These are phyloP conservation scores for Mustela lutreola DNA, from an alignment of 2,113 vertebrate species.

Conservation along the genomic window DNA sequence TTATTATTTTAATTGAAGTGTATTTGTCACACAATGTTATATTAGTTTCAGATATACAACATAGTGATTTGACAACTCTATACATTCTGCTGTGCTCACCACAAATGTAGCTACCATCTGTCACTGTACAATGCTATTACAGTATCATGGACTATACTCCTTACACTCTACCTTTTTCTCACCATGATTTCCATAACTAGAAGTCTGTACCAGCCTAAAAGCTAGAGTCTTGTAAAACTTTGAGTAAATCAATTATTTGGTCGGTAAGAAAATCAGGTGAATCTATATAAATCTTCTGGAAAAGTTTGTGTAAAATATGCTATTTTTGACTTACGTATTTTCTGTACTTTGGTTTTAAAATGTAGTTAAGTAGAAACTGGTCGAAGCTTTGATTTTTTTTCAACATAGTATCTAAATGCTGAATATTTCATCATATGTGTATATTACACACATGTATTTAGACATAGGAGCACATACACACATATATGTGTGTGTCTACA, in stretches of 20 bases:
- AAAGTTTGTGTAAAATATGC: neutral
- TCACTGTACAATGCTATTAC: neutral
- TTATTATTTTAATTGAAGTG: neutral
- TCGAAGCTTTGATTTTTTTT: conserved; percentile 23
- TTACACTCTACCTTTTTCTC: neutral
- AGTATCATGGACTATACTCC: neutral
- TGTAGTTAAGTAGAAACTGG: neutral
- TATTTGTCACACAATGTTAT: neutral
- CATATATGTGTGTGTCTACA: neutral
- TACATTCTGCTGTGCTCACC: neutral
- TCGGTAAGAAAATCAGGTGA: conserved; percentile 6
- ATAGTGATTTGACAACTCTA: neutral
- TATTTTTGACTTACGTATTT: conserved; percentile 10
- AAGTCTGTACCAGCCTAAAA: neutral
- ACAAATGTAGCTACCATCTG: neutral
- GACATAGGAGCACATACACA: neutral
- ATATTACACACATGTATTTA: neutral
- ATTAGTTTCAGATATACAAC: neutral
- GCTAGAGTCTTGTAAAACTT: neutral
- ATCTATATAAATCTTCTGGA: neutral
- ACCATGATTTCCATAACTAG: neutral
- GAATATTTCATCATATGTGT: neutral
- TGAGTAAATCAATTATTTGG: neutral
- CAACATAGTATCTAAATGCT: conserved; percentile 7
- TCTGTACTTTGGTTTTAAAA: neutral